Conservation (phyloP, 2,113 vertebrate species). For the Myiozetetes cayanensis region DNA sequence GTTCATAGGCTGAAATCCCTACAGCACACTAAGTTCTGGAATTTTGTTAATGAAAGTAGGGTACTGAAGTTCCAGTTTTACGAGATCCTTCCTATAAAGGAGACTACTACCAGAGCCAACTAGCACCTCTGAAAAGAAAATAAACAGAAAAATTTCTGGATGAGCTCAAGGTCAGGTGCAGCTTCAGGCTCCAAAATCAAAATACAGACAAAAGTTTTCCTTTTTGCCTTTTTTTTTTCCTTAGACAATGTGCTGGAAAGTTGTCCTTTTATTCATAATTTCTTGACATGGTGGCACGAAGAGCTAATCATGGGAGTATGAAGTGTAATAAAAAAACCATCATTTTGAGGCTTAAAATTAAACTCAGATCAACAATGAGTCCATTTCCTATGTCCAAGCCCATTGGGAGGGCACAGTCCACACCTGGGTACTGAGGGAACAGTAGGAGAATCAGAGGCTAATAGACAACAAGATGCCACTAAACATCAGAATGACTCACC, state of each 20-base stretch:
- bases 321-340: neutral
- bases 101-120: neutral
- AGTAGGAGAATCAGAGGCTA: neutral
- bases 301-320: neutral
- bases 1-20: neutral
- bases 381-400: neutral
- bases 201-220: neutral
- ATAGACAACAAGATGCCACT: neutral
- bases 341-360: neutral
- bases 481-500: neutral
- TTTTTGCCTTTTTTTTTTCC: too few relatives aligned
- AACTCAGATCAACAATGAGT: neutral
- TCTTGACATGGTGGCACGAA: neutral
- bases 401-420: neutral
- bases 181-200: neutral
- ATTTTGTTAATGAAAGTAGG: neutral
- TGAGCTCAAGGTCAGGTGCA: neutral
- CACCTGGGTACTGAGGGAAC: neutral
- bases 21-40: neutral
- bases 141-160: neutral
- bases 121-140: neutral
- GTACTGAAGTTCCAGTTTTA: neutral
- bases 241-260: neutral
- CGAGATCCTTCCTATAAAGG: neutral
- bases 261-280: neutral